These are phyloP conservation scores for Scaptomyza cyrtandrae DNA, from an alignment of 2,888 invertebrate species.

Conservation along the genomic window DNA sequence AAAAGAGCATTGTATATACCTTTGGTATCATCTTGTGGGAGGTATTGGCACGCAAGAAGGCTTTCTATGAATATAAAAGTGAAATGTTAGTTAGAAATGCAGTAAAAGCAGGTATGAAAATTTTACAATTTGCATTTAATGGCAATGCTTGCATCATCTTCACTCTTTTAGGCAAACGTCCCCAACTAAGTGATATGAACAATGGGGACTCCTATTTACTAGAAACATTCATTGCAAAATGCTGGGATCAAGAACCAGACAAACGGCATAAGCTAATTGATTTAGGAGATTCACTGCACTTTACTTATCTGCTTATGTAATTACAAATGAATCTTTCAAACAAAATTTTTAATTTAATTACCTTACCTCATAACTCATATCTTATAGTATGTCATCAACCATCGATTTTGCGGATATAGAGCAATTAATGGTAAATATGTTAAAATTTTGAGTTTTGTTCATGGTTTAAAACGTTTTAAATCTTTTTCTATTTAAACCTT, in stretches of 20 bases:
- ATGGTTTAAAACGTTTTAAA: too few species aligned
- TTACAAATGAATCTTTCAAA: not conserved
- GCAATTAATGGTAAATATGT: not conserved
- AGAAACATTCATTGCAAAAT: not conserved
- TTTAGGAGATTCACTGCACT: too few species aligned
- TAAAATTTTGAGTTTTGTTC: too few species aligned
- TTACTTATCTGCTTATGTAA: too few species aligned
- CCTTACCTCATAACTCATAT: not conserved
- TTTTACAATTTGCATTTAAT: not conserved
- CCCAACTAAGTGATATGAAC: not conserved
- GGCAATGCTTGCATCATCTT: not conserved
- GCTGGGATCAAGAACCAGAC: not conserved
- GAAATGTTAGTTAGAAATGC: not conserved
- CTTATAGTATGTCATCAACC: not conserved
- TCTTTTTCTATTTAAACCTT: too few species aligned
- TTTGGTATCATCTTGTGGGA: slow-evolving; percentile 24
- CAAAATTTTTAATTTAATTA: not conserved
- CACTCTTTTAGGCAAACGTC: not conserved
- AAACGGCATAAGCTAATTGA: too few species aligned
- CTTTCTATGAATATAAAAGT: not conserved
- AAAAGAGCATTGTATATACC: not conserved
- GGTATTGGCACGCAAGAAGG: not conserved
- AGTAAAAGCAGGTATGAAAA: not conserved
- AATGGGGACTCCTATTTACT: not conserved
- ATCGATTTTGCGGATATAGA: not conserved